phyloP scores from a whole-genome alignment of 2,113 vertebrate genomes.

The Hippocampus zosterae region DNA sequence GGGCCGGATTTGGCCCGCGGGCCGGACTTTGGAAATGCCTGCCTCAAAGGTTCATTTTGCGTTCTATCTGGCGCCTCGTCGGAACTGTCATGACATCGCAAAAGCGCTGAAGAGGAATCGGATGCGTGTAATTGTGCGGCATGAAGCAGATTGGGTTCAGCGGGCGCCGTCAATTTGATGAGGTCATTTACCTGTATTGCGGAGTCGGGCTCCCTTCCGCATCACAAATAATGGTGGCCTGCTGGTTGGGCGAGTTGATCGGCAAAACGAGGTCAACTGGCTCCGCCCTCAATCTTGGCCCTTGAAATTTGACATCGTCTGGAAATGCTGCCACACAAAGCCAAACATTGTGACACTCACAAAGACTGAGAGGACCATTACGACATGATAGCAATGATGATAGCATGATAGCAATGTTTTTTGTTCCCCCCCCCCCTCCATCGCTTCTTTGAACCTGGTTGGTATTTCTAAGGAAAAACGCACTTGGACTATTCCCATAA shows the following conservation, averaged over 20 bases:
- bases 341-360: slow-evolving; percentile 29
- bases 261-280: slow-evolving; percentile 75
- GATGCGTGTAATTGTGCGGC: background rate
- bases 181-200: slow-evolving; percentile 69
- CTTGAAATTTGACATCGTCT: slow-evolving; percentile 73
- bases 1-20: no score
- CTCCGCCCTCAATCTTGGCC: slow-evolving; percentile 73
- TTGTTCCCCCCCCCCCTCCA: background rate
- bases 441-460: slow-evolving; percentile 3
- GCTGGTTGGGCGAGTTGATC: slow-evolving; percentile 67
- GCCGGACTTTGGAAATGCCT: no score
- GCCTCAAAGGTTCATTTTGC: background rate
- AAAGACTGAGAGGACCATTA: slow-evolving; percentile 41
- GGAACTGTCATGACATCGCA: slow-evolving; percentile 37
- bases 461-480: slow-evolving; percentile 11
- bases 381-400: slow-evolving; percentile 27
- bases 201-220: slow-evolving; percentile 64
- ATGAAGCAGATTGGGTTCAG: background rate
- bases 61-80: slow-evolving; percentile 13
- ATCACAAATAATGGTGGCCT: slow-evolving; percentile 66
- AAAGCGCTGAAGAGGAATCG: slow-evolving; percentile 38
- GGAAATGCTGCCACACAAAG: slow-evolving; percentile 54
- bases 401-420: slow-evolving; percentile 25
- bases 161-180: slow-evolving; percentile 19
- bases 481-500: slow-evolving; percentile 6